Evolutionary conservation across 2,888 invertebrate species (phyloP).

Genomic region (Drosophila eohydei): DNA sequence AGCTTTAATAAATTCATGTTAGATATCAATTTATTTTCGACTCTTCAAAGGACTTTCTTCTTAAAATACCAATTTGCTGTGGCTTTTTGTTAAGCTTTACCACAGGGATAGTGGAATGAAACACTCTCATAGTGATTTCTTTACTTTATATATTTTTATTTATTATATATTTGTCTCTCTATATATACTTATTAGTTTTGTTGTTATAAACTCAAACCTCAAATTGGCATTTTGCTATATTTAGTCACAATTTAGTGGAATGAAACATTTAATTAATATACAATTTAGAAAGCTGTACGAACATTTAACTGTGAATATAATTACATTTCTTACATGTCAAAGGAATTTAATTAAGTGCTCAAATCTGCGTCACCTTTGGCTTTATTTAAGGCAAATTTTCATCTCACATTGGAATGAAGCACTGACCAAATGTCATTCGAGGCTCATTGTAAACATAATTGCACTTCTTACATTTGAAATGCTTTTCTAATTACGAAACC

Average conservation of each 20-base stretch:
- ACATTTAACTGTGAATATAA: background rate
- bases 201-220: too few species aligned
- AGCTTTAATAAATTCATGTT: too few species aligned
- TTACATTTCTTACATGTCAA: background rate
- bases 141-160: too few species aligned
- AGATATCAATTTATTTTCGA: too few species aligned
- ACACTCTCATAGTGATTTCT: too few species aligned
- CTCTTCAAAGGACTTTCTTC: too few species aligned
- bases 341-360: background rate
- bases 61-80: too few species aligned
- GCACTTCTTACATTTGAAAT: conserved; percentile 1
- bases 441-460: background rate
- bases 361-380: background rate
- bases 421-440: background rate
- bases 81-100: too few species aligned
- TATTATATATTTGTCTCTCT: too few species aligned
- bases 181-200: too few species aligned
- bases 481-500: conserved; percentile 4
- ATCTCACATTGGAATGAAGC: background rate
- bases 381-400: background rate
- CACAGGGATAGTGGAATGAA: too few species aligned
- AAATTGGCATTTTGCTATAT: background rate
- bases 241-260: background rate
- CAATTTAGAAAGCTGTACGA: background rate
- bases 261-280: background rate